A percentile compares a stretch with the other conserved stretches of the same genome.
phyloP scores from a whole-genome alignment of 2,113 vertebrate species.

The Sylvilagus bachmani region DNA sequence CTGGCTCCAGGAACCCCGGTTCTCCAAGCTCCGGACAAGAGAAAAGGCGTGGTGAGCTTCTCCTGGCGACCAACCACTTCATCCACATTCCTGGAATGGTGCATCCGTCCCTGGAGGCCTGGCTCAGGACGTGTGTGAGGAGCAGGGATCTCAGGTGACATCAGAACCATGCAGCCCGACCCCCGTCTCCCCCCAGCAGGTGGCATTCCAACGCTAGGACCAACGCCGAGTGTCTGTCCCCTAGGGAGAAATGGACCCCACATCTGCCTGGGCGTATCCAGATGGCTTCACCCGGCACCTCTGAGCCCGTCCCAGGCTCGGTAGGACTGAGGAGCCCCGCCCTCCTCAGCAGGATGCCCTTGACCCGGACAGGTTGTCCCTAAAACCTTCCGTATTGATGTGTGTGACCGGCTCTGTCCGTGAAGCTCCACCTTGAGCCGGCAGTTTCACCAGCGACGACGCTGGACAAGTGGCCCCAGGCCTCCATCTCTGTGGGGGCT shows the following conservation, averaged over 20 bases:
- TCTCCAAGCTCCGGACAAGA: conserved; percentile 6
- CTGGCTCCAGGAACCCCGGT: not conserved
- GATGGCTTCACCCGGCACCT: not conserved
- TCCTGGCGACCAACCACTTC: conserved; percentile 9
- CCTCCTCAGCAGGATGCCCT: conserved; percentile 4
- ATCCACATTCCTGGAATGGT: conserved; percentile 56
- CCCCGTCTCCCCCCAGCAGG: not conserved
- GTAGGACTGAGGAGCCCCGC: not conserved
- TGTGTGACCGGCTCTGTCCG: not conserved
- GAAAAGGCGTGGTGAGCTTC: not conserved
- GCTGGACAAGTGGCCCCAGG: not conserved
- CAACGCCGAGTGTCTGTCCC: conserved; percentile 7
- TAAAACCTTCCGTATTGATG: not conserved
- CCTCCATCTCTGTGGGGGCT: conserved; percentile 3
- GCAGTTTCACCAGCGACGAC: not conserved
- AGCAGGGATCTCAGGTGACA: conserved; percentile 42
- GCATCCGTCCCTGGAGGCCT: not conserved
- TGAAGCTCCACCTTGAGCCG: not conserved
- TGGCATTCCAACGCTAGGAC: conserved; percentile 71
- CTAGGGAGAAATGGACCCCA: not conserved
- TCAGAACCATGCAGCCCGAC: not conserved
- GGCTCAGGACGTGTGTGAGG: not conserved
- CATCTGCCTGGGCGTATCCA: conserved; percentile 22
- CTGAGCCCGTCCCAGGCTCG: conserved; percentile 32
- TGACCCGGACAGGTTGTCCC: not conserved